A percentile compares a stretch with the other conserved stretches of the same genome.
These are phyloP conservation scores for Chromoteleia sp. DNA, from an alignment of 2,888 invertebrate genomes.

Conservation along the genomic window DNA sequence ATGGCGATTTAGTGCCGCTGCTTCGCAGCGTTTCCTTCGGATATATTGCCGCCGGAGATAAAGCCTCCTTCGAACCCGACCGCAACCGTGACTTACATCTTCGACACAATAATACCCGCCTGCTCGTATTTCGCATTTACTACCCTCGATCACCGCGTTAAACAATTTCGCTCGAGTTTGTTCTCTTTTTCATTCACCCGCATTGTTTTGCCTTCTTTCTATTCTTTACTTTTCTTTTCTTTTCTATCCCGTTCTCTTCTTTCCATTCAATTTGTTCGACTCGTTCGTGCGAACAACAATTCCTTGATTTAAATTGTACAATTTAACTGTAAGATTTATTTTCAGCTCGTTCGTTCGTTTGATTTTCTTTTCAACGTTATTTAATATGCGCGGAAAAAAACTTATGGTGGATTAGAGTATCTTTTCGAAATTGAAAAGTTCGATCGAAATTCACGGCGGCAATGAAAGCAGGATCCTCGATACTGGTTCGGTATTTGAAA, in stretches of 20 bases:
- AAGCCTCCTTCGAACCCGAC: constrained; percentile 14
- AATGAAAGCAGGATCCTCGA: background rate
- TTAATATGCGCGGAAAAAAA: background rate
- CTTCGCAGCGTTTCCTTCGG: constrained; percentile 27
- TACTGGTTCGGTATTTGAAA: background rate
- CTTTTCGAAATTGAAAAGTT: constrained; percentile 2
- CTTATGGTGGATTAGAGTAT: background rate
- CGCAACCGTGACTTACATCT: constrained; percentile 12
- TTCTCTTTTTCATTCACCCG: background rate
- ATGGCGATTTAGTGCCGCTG: constrained; percentile 43
- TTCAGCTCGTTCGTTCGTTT: background rate
- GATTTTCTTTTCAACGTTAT: no score
- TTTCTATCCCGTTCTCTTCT: no score
- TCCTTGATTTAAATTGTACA: no score
- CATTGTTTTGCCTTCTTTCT: no score
- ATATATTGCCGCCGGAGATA: constrained; percentile 36
- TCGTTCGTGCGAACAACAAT: no score
- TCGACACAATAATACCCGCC: constrained; percentile 19
- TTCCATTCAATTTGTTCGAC: no score
- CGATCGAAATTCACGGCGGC: background rate
- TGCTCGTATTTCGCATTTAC: constrained; percentile 3
- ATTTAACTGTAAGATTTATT: background rate
- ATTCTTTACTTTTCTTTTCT: no score
- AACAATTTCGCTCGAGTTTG: no score
- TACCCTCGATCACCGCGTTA: background rate